These are phyloP conservation scores for Drosophila pegasa DNA, from an alignment of 2,888 invertebrate species.

Conservation along the genomic window DNA sequence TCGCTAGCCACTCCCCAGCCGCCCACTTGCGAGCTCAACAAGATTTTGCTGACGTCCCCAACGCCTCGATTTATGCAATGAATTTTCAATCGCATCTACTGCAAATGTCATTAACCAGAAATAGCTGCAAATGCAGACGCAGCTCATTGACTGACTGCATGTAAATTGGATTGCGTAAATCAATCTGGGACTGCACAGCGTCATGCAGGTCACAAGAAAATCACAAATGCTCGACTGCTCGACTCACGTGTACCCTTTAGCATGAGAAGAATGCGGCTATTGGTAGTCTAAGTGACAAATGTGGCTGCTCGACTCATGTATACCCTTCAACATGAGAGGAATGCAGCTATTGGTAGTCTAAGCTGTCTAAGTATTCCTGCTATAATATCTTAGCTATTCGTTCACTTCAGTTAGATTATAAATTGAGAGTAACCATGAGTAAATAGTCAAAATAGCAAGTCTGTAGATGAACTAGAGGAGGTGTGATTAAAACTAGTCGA, in stretches of 20 bases:
- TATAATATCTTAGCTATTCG: too few species aligned
- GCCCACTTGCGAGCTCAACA: neutral
- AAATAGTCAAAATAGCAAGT: neutral
- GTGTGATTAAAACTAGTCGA: neutral
- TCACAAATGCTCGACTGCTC: neutral
- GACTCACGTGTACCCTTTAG: neutral
- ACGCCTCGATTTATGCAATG: constrained; percentile 52
- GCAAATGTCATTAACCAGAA: constrained; percentile 40
- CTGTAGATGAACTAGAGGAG: neutral
- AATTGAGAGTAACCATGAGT: neutral
- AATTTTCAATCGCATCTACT: constrained; percentile 16
- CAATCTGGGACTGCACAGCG: constrained; percentile 6
- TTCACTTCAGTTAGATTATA: too few species aligned
- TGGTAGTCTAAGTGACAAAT: neutral
- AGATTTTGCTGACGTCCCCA: neutral
- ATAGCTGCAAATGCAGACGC: constrained; percentile 30
- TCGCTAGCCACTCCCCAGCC: neutral
- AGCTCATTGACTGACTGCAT: constrained; percentile 26
- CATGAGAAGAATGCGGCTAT: neutral
- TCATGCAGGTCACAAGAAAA: neutral
- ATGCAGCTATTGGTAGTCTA: neutral
- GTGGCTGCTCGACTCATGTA: neutral
- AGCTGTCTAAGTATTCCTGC: neutral
- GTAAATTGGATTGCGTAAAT: constrained; percentile 27
- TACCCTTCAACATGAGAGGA: neutral